Conservation (phyloP, 2,797 vertebrate species). For the Megalops cyprinoides region DNA sequence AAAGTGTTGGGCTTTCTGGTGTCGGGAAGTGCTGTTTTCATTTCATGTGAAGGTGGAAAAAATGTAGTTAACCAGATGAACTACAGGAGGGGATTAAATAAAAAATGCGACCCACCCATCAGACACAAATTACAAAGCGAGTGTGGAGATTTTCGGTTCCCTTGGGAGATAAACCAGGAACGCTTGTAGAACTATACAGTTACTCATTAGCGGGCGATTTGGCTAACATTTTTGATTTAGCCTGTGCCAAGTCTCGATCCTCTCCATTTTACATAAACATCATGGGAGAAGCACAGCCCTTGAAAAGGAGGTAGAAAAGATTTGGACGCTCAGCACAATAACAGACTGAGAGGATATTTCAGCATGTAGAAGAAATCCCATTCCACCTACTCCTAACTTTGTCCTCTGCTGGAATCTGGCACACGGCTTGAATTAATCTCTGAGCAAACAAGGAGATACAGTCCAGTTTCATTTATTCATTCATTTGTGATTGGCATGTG, state of each 20-base stretch:
- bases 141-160: conserved; percentile 3
- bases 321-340: background rate
- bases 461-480: no score
- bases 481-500: background rate
- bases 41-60: conserved; percentile 10
- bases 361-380: background rate
- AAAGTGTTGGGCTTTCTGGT: background rate
- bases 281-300: background rate
- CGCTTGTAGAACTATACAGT: background rate
- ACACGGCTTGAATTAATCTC: background rate
- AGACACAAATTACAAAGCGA: conserved; percentile 13
- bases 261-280: conserved; percentile 3
- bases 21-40: conserved; percentile 15
- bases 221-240: conserved; percentile 9
- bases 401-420: background rate
- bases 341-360: background rate
- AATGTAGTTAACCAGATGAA: background rate
- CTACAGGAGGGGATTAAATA: background rate
- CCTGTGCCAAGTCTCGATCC: conserved; percentile 14
- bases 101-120: conserved; percentile 5
- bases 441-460: background rate
- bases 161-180: background rate
- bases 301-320: background rate
- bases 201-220: background rate
- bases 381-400: background rate